Evolutionary conservation across 1,140 invertebrate species (phyloP).

Genomic region (Luehdorfia chinensis): DNA sequence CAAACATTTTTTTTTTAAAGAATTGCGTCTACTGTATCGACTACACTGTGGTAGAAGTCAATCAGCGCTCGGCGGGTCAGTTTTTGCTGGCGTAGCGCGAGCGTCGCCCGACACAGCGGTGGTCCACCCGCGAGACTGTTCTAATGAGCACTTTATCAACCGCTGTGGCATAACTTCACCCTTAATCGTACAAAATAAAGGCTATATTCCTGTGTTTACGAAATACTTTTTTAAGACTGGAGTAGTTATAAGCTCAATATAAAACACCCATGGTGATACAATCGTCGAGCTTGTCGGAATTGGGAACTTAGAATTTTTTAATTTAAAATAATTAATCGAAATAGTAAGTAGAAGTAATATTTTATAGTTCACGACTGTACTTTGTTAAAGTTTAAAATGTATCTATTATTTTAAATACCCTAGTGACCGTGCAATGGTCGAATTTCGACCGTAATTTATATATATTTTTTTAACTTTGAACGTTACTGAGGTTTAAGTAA

Average conservation of each 20-base stretch:
- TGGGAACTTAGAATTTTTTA: neutral
- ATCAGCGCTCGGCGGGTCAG: conserved; percentile 12
- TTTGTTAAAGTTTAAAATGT: too few relatives aligned
- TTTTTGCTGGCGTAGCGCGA: conserved; percentile 13
- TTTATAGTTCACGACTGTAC: too few relatives aligned
- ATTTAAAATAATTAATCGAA: neutral
- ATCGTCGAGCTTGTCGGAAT: conserved; percentile 5
- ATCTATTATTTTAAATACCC: too few relatives aligned
- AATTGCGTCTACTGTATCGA: neutral
- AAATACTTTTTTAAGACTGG: neutral
- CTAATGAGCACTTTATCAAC: conserved; percentile 18
- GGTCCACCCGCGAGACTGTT: conserved; percentile 17
- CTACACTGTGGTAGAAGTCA: conserved; percentile 13
- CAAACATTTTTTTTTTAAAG: too few relatives aligned
- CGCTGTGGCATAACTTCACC: neutral
- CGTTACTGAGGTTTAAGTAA: too few relatives aligned
- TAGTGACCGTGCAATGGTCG: too few relatives aligned
- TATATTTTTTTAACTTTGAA: too few relatives aligned
- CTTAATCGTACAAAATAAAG: neutral
- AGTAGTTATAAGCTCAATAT: conserved; percentile 5
- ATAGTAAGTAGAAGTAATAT: too few relatives aligned
- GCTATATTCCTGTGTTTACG: neutral
- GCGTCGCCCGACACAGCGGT: conserved; percentile 7
- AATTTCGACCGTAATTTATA: too few relatives aligned
- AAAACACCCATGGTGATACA: conserved; percentile 11